phyloP scores from a whole-genome alignment of 2,113 vertebrate genomes.

The Hippopotamus amphibius region DNA sequence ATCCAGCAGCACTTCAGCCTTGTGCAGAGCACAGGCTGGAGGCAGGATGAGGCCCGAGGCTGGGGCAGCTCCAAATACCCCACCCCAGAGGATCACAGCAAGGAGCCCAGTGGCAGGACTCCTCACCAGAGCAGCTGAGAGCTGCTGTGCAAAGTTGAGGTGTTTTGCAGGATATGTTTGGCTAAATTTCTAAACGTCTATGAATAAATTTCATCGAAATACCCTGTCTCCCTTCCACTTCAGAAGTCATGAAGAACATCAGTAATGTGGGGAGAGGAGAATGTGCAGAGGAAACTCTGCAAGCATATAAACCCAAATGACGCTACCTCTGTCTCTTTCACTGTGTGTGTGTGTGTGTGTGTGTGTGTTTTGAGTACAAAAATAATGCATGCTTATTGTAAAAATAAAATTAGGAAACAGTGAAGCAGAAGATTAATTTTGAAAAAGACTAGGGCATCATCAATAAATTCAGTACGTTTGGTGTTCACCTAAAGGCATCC shows the following conservation, averaged over 20 bases:
- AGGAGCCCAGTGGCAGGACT: too few species aligned
- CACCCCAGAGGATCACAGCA: background rate
- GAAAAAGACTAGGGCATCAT: background rate
- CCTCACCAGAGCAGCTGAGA: background rate
- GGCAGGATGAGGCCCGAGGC: background rate
- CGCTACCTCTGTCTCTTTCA: background rate
- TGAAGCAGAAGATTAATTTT: background rate
- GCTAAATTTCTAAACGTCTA: background rate
- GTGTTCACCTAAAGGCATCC: background rate
- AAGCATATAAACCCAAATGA: background rate
- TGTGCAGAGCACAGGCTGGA: background rate
- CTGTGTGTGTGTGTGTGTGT: background rate
- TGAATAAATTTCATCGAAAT: background rate
- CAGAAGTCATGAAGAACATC: background rate
- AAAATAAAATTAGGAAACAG: constrained; percentile 30
- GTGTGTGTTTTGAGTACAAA: background rate
- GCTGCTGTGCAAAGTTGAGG: background rate
- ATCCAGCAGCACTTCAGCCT: background rate
- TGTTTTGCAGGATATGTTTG: background rate
- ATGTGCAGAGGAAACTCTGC: background rate
- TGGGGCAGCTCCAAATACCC: too few species aligned
- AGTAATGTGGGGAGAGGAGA: background rate
- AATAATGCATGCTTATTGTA: background rate
- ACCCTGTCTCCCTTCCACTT: background rate
- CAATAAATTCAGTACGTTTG: background rate